Evolutionary conservation across 64 coral and sea anemone species (phyloP), one percentile per base, ranked within the genome.

Genomic region (Pocillopora damicornis): DNA sequence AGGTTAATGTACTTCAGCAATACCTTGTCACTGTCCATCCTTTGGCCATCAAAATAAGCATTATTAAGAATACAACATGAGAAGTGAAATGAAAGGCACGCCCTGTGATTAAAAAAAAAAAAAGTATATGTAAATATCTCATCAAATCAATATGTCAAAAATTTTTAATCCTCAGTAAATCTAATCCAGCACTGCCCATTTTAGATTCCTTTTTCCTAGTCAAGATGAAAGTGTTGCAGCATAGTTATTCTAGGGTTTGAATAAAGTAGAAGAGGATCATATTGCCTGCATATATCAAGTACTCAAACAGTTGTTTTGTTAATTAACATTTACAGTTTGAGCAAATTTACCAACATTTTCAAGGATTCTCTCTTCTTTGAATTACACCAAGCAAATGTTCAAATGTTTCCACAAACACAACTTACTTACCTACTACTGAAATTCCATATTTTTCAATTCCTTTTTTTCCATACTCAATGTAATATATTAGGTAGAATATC

Each of bases 1-100:
- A 51, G 12, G 42, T 1, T 15, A 22, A 11, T 58, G 20, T 4
- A 80, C 13, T 12, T 58, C 9, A 67, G 58, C 13, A 38, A 11
- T 87, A 92, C 94, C 94, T 95, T 80, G 94, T 95, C 0, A 95
- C 94, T 76, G 94, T 95, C 94, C 94, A 95, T 81, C 94, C 94
- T 75, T 95, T 95, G 2, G 58, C 94, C 72, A 95, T 60, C 69
- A 95, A 78, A 63, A 95, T 79, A 18, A 95, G 60, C 77, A 92
- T 76, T 15, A 95, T 65, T 35, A 95, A 45, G 89, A 95, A 95
- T 78, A 78, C 59, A 23, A 95, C 88, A 92, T 95, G 94, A 51
- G 94, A 81, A 73, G 75, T 35, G 60, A 76, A 92, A 89, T 95
- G 90, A 77, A 45, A 35, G 15, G 63, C 90, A 89, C 90, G 87